Conservation (phyloP, 2,888 invertebrate genomes). For the Aporophyla lueneburgensis region DNA sequence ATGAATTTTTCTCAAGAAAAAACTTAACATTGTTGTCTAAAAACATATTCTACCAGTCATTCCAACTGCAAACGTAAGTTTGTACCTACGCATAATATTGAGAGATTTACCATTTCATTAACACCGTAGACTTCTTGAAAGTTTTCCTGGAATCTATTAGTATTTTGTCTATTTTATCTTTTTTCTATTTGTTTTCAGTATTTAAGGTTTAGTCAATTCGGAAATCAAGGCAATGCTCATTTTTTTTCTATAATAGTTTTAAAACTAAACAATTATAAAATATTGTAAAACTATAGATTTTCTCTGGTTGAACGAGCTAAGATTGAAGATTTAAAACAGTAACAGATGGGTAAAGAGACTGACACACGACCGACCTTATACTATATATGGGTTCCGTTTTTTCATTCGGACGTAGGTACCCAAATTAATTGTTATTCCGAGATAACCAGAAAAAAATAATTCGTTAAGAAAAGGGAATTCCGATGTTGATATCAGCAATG, state of each 20-base stretch:
- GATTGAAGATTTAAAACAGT: not conserved
- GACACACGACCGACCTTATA: no score
- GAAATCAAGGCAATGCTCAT: not conserved
- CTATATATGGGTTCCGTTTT: not conserved
- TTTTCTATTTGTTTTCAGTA: not conserved
- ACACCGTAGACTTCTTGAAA: not conserved
- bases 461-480: not conserved
- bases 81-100: no score
- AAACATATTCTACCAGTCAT: not conserved
- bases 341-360: not conserved
- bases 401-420: not conserved
- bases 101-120: no score
- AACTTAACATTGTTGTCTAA: not conserved
- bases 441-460: no score
- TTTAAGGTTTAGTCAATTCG: no score
- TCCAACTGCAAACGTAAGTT: not conserved
- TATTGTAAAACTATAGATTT: no score
- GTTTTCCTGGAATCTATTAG: not conserved
- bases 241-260: not conserved
- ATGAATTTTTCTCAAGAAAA: not conserved
- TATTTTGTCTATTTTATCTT: no score
- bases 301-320: no score
- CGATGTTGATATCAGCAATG: not conserved
- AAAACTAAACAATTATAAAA: not conserved
- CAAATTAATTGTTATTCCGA: not conserved